These are phyloP conservation scores for Dromiciops gliroides DNA, from an alignment of 2,113 vertebrate genomes.

Conservation along the genomic window DNA sequence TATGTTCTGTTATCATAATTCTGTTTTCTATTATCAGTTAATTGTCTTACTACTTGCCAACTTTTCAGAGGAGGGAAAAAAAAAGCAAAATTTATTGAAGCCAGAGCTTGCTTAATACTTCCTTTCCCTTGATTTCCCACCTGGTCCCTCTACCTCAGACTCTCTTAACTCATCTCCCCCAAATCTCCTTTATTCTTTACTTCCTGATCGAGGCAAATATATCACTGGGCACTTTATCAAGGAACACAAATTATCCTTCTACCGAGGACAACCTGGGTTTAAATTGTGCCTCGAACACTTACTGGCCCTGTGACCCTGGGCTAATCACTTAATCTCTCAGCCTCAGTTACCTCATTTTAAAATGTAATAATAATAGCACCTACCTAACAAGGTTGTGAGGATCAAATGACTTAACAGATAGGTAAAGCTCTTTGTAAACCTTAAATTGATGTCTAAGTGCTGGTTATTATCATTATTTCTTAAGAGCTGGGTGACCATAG, in stretches of 20 bases:
- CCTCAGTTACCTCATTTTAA: background rate
- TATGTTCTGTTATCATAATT: background rate
- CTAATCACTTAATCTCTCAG: background rate
- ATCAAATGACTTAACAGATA: background rate
- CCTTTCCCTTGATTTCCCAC: background rate
- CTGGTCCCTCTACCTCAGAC: background rate
- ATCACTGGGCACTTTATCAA: background rate
- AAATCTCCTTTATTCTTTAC: background rate
- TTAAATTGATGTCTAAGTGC: background rate
- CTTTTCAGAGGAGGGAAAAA: background rate
- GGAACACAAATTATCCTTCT: background rate
- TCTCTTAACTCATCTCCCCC: background rate
- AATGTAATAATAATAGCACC: background rate
- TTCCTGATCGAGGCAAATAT: background rate
- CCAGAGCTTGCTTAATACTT: background rate
- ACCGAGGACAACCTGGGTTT: background rate
- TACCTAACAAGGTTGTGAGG: background rate
- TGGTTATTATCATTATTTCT: background rate
- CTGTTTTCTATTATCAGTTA: background rate
- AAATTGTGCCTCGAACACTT: background rate
- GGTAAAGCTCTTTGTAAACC: background rate
- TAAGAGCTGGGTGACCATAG: background rate
- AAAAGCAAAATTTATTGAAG: background rate
- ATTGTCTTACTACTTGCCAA: background rate
- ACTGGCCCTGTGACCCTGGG: background rate